These are phyloP conservation scores for Aproaerema taeniolella DNA, from an alignment of 2,888 invertebrate genomes.

Conservation along the genomic window DNA sequence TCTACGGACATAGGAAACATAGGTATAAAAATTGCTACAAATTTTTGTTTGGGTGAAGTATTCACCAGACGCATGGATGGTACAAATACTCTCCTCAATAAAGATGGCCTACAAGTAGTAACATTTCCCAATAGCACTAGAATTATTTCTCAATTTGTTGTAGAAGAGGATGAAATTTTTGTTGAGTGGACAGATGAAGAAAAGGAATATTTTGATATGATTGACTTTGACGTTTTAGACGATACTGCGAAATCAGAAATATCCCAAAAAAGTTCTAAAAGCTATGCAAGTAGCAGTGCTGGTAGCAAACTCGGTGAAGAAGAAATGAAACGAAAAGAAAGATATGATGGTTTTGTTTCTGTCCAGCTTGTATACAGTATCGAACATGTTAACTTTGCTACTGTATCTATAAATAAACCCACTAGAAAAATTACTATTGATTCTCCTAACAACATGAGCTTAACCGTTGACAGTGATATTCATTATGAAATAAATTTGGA, in stretches of 20 bases:
- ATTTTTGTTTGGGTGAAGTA: constrained; percentile 57
- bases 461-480: constrained; percentile 40
- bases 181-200: constrained; percentile 63
- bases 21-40: constrained; percentile 57
- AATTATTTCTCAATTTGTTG: constrained; percentile 46
- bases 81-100: constrained; percentile 52
- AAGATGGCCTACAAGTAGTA: constrained; percentile 52
- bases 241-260: constrained; percentile 32
- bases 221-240: constrained; percentile 35
- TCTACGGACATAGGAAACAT: constrained; percentile 43
- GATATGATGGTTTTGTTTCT: constrained; percentile 55
- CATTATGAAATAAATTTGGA: constrained; percentile 50
- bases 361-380: constrained; percentile 47
- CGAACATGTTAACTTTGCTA: constrained; percentile 74
- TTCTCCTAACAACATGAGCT: constrained; percentile 49
- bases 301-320: constrained; percentile 31
- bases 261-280: constrained; percentile 36
- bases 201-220: constrained; percentile 39
- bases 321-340: constrained; percentile 25
- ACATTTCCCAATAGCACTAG: constrained; percentile 61
- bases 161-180: constrained; percentile 54
- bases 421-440: constrained; percentile 43
- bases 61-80: constrained; percentile 65
- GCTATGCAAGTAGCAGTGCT: constrained; percentile 22
- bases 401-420: constrained; percentile 59